Evolutionary conservation across 1,140 invertebrate genomes (phyloP).

Genomic region (Pseudomyrmex concolor): DNA sequence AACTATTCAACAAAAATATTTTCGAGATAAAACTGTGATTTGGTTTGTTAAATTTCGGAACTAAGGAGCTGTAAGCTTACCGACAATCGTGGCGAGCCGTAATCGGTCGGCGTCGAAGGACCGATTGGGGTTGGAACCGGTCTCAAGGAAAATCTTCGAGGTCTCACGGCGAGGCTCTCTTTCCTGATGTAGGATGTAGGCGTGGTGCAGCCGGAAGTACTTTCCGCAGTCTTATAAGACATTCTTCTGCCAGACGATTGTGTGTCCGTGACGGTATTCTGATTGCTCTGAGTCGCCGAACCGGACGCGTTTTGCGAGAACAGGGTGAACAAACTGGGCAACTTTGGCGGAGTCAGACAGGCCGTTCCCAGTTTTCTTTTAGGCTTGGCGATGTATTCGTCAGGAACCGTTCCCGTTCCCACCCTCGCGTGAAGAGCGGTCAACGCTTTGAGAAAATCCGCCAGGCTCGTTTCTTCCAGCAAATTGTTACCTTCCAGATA

Average conservation of each 20-base stretch:
- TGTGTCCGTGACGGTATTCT: conserved; percentile 72
- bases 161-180: conserved; percentile 68
- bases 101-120: conserved; percentile 70
- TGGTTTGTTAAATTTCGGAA: neutral
- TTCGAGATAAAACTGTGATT: too few relatives aligned
- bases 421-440: conserved; percentile 86
- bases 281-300: conserved; percentile 72
- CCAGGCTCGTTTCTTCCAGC: conserved; percentile 91
- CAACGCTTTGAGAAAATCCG: conserved; percentile 90
- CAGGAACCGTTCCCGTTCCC: conserved; percentile 71
- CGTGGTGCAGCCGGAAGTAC: conserved; percentile 61
- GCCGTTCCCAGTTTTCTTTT: conserved; percentile 86
- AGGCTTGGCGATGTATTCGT: conserved; percentile 76
- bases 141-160: conserved; percentile 83
- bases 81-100: conserved; percentile 73
- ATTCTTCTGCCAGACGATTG: conserved; percentile 68
- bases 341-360: conserved; percentile 82
- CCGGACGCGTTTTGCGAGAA: conserved; percentile 76
- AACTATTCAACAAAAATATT: neutral
- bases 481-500: conserved; percentile 85
- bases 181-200: conserved; percentile 71
- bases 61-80: conserved; percentile 52
- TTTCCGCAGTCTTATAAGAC: conserved; percentile 76
- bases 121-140: conserved; percentile 79
- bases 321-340: conserved; percentile 82